Evolutionary conservation across 2,113 vertebrate genomes (phyloP).

Genomic region (Phylloscopus whistleri): DNA sequence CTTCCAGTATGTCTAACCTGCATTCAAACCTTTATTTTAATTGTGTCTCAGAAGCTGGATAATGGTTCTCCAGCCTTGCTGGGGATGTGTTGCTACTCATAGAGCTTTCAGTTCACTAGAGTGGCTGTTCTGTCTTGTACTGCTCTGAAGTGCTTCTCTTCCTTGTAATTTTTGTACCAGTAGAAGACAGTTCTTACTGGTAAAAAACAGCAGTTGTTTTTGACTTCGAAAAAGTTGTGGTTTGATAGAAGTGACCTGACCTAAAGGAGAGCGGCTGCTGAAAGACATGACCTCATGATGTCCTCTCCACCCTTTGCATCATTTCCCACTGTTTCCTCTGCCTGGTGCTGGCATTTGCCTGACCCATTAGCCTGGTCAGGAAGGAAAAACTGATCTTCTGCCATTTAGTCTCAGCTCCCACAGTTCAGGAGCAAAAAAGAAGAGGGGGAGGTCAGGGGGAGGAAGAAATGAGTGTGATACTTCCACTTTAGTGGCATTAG

Average conservation of each 20-base stretch:
- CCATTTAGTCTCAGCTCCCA: background rate
- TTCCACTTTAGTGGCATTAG: background rate
- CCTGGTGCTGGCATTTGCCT: background rate
- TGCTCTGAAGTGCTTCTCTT: background rate
- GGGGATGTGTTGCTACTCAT: fast-evolving
- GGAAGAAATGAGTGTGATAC: background rate
- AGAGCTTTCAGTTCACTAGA: background rate
- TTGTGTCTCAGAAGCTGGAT: background rate
- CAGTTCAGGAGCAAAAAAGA: background rate
- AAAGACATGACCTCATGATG: background rate
- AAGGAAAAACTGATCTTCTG: background rate
- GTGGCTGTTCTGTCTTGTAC: background rate
- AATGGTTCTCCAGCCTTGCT: background rate
- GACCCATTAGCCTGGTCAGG: background rate
- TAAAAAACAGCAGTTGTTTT: background rate
- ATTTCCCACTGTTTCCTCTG: background rate
- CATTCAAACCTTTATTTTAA: background rate
- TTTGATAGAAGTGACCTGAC: background rate
- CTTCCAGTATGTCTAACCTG: background rate
- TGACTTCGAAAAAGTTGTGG: background rate
- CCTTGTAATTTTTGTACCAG: background rate
- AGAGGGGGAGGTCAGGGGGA: background rate
- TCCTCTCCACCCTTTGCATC: background rate
- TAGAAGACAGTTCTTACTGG: background rate
- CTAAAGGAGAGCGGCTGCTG: background rate